Conservation (phyloP, 2,113 vertebrate genomes). For the Malurus alboscapulatus region DNA sequence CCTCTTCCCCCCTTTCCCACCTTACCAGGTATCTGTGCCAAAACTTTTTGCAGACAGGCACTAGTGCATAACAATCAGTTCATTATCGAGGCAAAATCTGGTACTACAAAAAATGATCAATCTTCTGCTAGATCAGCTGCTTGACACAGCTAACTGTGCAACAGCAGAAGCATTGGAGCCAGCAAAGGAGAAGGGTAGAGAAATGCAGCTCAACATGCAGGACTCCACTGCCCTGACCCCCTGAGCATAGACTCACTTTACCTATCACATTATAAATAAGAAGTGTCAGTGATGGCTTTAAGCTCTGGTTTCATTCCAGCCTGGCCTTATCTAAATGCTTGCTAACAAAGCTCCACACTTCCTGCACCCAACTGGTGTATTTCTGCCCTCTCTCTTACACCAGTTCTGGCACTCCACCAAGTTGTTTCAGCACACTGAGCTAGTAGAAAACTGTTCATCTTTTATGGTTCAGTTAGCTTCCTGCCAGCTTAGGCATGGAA, state of each 20-base stretch:
- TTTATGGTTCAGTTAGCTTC: constrained; percentile 14
- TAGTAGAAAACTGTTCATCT: not conserved
- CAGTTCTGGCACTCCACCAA: constrained; percentile 18
- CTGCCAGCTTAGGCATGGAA: constrained; percentile 2
- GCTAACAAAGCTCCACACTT: not conserved
- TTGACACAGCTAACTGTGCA: not conserved
- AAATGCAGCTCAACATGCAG: not conserved
- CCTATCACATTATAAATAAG: not conserved
- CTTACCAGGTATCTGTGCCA: not conserved
- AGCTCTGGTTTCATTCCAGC: not conserved
- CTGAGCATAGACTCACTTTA: not conserved
- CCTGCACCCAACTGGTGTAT: not conserved
- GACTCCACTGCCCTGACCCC: not conserved
- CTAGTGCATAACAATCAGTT: not conserved
- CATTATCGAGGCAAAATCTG: not conserved
- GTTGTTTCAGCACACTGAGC: constrained; percentile 2
- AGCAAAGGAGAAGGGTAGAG: not conserved
- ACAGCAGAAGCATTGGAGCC: not conserved
- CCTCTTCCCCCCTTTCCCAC: not conserved
- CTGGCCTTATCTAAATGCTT: not conserved
- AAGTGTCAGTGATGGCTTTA: not conserved
- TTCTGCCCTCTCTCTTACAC: not conserved
- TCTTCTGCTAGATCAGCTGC: not conserved
- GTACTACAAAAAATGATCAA: not conserved
- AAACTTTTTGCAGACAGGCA: not conserved